These are phyloP conservation scores for Cephus pygmeus DNA, from an alignment of 2,888 invertebrate genomes.

Conservation along the genomic window DNA sequence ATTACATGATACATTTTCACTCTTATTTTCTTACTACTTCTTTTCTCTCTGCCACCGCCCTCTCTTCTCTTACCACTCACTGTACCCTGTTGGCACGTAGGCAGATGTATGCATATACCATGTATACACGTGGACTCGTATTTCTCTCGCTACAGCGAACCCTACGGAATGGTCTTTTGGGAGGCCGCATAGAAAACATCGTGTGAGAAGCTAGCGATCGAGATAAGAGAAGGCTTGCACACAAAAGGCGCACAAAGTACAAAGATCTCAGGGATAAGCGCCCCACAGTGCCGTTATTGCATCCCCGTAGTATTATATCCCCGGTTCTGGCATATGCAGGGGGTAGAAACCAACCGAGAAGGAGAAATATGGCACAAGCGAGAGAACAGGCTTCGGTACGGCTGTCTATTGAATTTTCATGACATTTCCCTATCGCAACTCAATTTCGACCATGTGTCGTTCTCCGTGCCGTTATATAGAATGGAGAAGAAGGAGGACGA, in stretches of 20 bases:
- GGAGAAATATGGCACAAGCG: background rate
- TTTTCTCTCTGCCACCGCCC: background rate
- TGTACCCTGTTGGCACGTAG: background rate
- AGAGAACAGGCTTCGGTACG: background rate
- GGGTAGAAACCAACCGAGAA: conserved; percentile 6
- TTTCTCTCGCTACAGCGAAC: background rate
- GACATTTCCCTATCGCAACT: conserved; percentile 41
- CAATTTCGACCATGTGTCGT: conserved; percentile 36
- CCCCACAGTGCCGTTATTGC: conserved; percentile 21
- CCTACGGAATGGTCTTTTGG: background rate
- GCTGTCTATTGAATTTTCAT: conserved; percentile 52
- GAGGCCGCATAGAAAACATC: background rate
- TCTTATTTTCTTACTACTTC: background rate
- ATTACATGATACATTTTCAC: background rate
- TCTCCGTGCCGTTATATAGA: background rate
- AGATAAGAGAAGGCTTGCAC: conserved; percentile 27
- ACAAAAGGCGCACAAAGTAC: conserved; percentile 47
- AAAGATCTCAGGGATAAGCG: conserved; percentile 47
- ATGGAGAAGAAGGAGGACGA: background rate
- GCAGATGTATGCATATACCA: background rate
- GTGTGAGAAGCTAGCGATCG: conserved; percentile 19
- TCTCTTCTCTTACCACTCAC: background rate
- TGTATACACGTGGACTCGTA: background rate
- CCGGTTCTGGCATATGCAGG: conserved; percentile 19
- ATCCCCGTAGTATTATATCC: conserved; percentile 4